Evolutionary conservation across 2,113 vertebrate genomes (phyloP), one percentile per base, ranked within the genome.

Genomic region (Pangasianodon hypophthalmus): DNA sequence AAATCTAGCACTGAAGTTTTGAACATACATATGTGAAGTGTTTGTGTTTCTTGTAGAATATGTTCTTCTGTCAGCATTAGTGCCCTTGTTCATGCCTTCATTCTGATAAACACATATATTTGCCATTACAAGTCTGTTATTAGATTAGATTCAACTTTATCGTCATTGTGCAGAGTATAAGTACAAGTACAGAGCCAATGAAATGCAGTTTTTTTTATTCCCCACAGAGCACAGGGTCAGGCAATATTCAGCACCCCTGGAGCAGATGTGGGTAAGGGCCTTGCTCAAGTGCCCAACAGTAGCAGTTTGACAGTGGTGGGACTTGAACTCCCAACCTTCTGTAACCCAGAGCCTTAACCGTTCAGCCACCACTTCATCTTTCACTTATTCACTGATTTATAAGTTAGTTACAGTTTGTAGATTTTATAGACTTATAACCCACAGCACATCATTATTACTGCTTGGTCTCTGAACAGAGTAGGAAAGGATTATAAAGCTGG

Each of bases 401-500:
- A 52, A 50, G 80, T 54, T 82, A 54, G 50, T 83, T 83, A 9
- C 19, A 37, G 10, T 6, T 26, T 41, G 18, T 29, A 54, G 50
- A 84, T 41, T 84, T 84, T 58, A 60, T 84, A 41, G 54, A 5
- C 41, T 1, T 58, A 58, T 26, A 82, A 32, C 50, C n/a, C 50
- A 32, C 50, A 82, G 50, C 16, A 37, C 80, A 37, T 83, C n/a
- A 37, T 83, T 83, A 58, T 56, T 81, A 56, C 80, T 82, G 80
- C 80, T 37, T 19, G 50, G 29, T 14, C 18, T 82, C 19, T 82
- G 52, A 54, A 32, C 8, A 37, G 52, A 82, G 50, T 37, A 32
- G 52, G 29, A 82, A 54, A 56, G 8, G 52, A 56, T 84, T 60
- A 60, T 84, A 60, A 44, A 44, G 82, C 9, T 60, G 32, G 54